These are phyloP conservation scores for Cossypha polioptera DNA, from an alignment of 2,797 vertebrate genomes.

Conservation along the genomic window DNA sequence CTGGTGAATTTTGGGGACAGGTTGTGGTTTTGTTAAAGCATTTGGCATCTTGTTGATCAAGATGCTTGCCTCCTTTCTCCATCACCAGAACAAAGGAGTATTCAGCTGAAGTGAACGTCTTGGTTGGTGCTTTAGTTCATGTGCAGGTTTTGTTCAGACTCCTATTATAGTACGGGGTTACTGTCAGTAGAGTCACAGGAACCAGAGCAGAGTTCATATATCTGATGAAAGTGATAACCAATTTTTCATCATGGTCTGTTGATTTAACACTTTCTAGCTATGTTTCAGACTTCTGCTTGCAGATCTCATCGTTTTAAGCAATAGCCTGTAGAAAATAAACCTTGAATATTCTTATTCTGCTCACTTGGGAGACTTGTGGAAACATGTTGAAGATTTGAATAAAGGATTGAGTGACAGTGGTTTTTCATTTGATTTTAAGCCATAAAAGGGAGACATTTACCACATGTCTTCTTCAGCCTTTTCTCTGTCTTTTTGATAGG, in stretches of 20 bases:
- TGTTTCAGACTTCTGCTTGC: background rate
- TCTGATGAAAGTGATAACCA: background rate
- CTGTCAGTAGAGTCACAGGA: background rate
- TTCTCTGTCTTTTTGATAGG: background rate
- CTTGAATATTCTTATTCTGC: background rate
- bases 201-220: background rate
- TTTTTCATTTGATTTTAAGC: background rate
- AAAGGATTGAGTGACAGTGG: background rate
- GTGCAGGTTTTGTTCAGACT: background rate
- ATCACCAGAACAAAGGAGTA: background rate
- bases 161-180: background rate
- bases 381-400: background rate
- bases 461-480: background rate
- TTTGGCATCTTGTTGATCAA: background rate
- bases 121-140: background rate
- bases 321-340: background rate
- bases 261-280: background rate
- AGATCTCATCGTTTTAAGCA: background rate
- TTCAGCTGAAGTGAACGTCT: background rate
- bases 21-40: slow-evolving; percentile 28
- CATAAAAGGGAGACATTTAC: background rate
- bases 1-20: background rate
- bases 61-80: background rate
- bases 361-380: background rate
- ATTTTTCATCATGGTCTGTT: background rate